A percentile compares a stretch with the other conserved stretches of the same genome.
phyloP scores from a whole-genome alignment of 2,888 invertebrate genomes.

The Caenorhabditis auriculariae region DNA sequence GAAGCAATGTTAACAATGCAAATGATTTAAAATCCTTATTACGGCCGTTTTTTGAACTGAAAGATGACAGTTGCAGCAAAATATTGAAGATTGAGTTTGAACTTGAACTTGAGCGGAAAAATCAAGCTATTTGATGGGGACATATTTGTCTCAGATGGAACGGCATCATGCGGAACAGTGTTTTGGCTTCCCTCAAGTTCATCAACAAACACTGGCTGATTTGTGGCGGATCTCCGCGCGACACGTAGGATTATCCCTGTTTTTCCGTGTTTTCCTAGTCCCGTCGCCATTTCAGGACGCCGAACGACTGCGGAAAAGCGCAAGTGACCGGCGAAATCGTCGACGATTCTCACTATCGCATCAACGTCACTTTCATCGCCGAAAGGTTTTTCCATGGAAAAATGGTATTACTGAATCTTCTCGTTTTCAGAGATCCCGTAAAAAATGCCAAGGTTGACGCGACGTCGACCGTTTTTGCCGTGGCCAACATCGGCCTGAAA shows the following conservation, averaged over 20 bases:
- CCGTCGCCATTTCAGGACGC: constrained; percentile 9
- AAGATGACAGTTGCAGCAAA: too few relatives aligned
- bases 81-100: too few relatives aligned
- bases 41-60: too few relatives aligned
- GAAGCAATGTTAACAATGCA: too few relatives aligned
- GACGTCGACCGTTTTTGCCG: constrained; percentile 60
- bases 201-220: constrained; percentile 62
- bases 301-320: constrained; percentile 59
- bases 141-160: constrained; percentile 30
- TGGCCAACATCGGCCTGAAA: constrained; percentile 60
- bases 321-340: constrained; percentile 61
- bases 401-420: too few relatives aligned
- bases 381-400: constrained; percentile 42
- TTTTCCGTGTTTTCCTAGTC: background rate
- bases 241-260: constrained; percentile 28
- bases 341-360: constrained; percentile 45
- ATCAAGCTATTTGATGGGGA: too few relatives aligned
- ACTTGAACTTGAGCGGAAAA: too few relatives aligned
- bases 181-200: constrained; percentile 57
- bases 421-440: constrained; percentile 54
- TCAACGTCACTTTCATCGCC: constrained; percentile 61
- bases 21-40: too few relatives aligned
- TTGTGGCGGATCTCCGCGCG: constrained; percentile 39
- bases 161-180: constrained; percentile 36
- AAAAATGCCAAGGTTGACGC: constrained; percentile 60